Percentiles rank a stretch among this genome's conserved stretches.
These are phyloP conservation scores for Acrobasis suavella DNA, from an alignment of 2,888 invertebrate species.

Conservation along the genomic window DNA sequence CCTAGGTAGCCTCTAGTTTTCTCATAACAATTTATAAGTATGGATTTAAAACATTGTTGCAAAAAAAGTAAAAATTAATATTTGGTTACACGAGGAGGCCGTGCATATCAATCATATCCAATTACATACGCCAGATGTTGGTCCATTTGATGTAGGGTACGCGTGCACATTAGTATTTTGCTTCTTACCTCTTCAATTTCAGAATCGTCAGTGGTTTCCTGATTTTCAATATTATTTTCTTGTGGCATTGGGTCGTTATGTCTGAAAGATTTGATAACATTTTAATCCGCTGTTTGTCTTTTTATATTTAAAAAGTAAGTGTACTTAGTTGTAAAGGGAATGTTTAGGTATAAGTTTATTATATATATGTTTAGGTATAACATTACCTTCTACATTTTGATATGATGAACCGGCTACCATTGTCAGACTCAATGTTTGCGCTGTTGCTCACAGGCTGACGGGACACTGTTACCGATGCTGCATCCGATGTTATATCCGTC, in stretches of 20 bases:
- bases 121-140: too few species aligned
- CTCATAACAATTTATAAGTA: too few species aligned
- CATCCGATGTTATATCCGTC: constrained; percentile 38
- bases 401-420: constrained; percentile 52
- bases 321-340: not conserved
- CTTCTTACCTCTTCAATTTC: constrained; percentile 57
- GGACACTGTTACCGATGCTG: constrained; percentile 33
- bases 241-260: constrained; percentile 36
- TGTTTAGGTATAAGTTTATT: not conserved
- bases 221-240: constrained; percentile 30
- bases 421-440: constrained; percentile 34
- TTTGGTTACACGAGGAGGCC: too few species aligned
- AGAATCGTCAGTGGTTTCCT: constrained; percentile 58
- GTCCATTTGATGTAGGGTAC: too few species aligned
- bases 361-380: not conserved
- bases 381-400: constrained; percentile 59
- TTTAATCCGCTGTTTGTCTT: too few species aligned
- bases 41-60: too few species aligned
- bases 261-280: constrained; percentile 36
- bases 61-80: too few species aligned
- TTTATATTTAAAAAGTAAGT: too few species aligned
- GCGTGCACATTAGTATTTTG: not conserved
- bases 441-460: constrained; percentile 28
- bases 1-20: too few species aligned
- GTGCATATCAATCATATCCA: too few species aligned